Evolutionary conservation across 2,888 invertebrate genomes (phyloP), one percentile per base, ranked within the genome.

Genomic region (Ophion costatus): DNA sequence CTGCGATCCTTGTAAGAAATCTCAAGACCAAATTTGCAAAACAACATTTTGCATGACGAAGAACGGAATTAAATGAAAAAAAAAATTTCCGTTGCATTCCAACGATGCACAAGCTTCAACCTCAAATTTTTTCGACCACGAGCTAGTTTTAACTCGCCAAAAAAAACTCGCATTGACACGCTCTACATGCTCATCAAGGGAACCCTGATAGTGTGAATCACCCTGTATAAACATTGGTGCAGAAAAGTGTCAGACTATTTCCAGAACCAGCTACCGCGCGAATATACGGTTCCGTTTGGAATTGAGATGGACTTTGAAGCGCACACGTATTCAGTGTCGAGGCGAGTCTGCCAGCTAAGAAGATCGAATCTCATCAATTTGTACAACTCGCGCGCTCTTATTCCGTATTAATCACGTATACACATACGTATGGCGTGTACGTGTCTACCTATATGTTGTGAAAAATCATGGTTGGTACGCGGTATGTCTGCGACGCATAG

Each of bases 321-420:
- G 20, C 38, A n/a, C 74, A 22, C 45, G 14, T 84, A 80, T 80
- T 73, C 67, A 80, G 51, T 81, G 42, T 78, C 84, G 57, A 76
- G 80, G 45, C 89, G 85, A 88, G 22, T 79, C 87, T 86, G 86
- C 82, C 86, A 80, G 75, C 76, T 38, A 29, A 29, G 78, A 67
- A 64, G 59, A 71, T 78, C 63, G 67, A 51, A 67, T 63, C 78
- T 84, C 81, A 75, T 80, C 82, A 88, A 88, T 88, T 86, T 75
- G 33, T 71, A 61, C 57, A 69, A 77, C 38, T 38, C n/a, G 51
- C n/a, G 29, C 67, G 69, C 29, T 38, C 59, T 77, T 45, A 59
- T 67, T 77, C 42, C 22, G 56, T 66, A n/a, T 76, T 38, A 57
- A 56, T 24, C 17, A 56, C 33, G 20, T 66, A 42, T 51, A 71